These are phyloP conservation scores for Equus quagga DNA, from an alignment of 2,113 vertebrate genomes.

Conservation along the genomic window DNA sequence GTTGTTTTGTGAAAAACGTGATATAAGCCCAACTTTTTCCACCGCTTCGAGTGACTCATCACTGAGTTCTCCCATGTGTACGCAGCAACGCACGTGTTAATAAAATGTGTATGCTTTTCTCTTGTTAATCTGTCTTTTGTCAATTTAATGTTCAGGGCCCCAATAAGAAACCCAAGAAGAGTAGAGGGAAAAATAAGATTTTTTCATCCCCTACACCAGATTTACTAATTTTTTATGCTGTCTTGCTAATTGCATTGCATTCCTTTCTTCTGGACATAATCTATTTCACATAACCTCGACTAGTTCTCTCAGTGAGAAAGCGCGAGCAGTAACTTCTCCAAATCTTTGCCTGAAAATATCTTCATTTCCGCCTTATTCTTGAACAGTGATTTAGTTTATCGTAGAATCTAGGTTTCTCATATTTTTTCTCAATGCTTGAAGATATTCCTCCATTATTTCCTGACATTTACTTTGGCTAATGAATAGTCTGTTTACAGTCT, in stretches of 20 bases:
- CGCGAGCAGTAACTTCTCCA: background rate
- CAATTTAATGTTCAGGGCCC: background rate
- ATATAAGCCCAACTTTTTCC: background rate
- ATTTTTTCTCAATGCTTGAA: background rate
- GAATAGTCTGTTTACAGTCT: background rate
- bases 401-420: background rate
- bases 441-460: background rate
- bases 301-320: background rate
- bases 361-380: background rate
- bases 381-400: background rate
- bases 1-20: background rate
- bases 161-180: background rate
- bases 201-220: background rate
- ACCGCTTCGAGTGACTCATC: background rate
- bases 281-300: background rate
- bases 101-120: background rate
- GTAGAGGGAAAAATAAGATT: background rate
- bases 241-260: background rate
- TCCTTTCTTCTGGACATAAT: background rate
- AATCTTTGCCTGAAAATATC: background rate
- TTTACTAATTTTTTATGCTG: background rate
- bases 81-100: background rate
- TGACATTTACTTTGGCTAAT: background rate
- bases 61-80: rapidly evolving
- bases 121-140: background rate